Conservation (phyloP, 2,113 vertebrate species). For the Pelecanoides urinatrix region DNA sequence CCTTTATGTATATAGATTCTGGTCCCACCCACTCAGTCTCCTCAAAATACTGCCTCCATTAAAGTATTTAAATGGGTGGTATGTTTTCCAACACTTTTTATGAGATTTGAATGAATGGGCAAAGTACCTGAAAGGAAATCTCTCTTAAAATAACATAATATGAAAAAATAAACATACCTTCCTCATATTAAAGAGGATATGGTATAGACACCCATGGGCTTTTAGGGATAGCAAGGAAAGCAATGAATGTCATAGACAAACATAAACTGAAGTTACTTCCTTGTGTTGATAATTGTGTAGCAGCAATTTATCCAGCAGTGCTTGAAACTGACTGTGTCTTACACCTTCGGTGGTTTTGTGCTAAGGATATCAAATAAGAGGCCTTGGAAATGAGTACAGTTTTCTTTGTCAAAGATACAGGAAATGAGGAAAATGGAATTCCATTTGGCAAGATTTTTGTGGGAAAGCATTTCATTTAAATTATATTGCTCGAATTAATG, state of each 20-base stretch:
- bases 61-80: background rate
- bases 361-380: background rate
- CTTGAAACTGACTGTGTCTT: background rate
- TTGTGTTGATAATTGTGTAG: background rate
- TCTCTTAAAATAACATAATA: background rate
- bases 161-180: background rate
- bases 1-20: background rate
- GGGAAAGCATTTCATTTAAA: background rate
- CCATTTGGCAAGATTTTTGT: background rate
- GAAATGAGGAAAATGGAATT: background rate
- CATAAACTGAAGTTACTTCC: background rate
- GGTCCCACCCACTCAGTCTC: background rate
- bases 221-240: background rate
- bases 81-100: background rate
- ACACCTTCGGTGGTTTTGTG: background rate
- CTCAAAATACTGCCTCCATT: background rate
- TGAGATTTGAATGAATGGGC: background rate
- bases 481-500: background rate
- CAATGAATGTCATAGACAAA: background rate
- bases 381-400: background rate
- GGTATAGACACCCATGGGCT: background rate
- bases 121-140: background rate
- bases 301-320: background rate
- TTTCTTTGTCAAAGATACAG: background rate
- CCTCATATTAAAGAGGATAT: background rate